A percentile compares a stretch with the other conserved stretches of the same genome.
These are phyloP conservation scores for Rhagophthalmus giganteus DNA, from an alignment of 2,888 invertebrate genomes.

Conservation along the genomic window DNA sequence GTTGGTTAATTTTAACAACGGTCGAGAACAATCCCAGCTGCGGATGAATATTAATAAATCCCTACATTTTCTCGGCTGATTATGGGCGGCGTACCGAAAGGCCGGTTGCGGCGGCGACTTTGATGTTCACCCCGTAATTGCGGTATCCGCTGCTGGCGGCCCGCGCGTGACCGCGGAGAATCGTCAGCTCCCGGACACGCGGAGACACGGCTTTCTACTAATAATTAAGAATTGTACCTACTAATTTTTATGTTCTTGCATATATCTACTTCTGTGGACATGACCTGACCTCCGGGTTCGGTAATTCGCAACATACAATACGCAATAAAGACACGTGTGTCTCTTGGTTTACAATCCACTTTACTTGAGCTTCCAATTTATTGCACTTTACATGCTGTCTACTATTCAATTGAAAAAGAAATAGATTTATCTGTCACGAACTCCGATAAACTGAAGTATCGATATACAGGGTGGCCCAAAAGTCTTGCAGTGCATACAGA, in stretches of 20 bases:
- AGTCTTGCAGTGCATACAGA: too few relatives aligned
- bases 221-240: conserved; percentile 25
- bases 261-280: conserved; percentile 24
- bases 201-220: conserved; percentile 32
- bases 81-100: conserved; percentile 39
- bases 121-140: conserved; percentile 45
- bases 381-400: too few relatives aligned
- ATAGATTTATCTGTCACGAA: neutral
- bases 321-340: conserved; percentile 15
- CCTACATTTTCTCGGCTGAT: conserved; percentile 47
- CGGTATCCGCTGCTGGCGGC: conserved; percentile 47
- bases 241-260: conserved; percentile 27
- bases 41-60: conserved; percentile 48
- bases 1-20: conserved; percentile 38
- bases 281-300: conserved; percentile 9
- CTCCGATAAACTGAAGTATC: too few relatives aligned
- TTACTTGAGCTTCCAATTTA: conserved; percentile 1
- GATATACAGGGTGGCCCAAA: too few relatives aligned
- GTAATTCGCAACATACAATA: conserved; percentile 16
- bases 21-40: conserved; percentile 41
- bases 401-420: too few relatives aligned
- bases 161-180: conserved; percentile 52
- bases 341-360: conserved; percentile 5
- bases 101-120: conserved; percentile 38
- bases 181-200: conserved; percentile 47